Percentiles rank a stretch among this genome's conserved stretches.
Conservation (phyloP, 2,888 invertebrate genomes). For the Zygothrica quintamaculata region DNA sequence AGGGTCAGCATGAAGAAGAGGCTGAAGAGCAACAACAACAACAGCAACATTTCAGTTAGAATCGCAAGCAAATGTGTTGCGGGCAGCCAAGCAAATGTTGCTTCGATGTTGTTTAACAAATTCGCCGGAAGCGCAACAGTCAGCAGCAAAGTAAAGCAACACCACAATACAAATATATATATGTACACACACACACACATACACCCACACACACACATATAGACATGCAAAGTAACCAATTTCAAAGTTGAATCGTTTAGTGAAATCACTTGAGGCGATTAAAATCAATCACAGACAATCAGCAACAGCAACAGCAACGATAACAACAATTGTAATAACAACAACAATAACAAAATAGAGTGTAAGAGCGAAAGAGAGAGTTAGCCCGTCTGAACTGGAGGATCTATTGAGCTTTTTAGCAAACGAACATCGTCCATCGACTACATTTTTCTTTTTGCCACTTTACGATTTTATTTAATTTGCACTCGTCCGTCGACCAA, state of each 20-base stretch:
- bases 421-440: conserved; percentile 29
- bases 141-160: conserved; percentile 47
- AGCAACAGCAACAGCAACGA: conserved; percentile 49
- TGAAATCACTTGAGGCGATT: conserved; percentile 79
- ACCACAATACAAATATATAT: conserved; percentile 11
- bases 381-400: conserved; percentile 5
- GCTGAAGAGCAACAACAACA: conserved; percentile 13
- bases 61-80: conserved; percentile 39
- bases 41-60: conserved; percentile 15
- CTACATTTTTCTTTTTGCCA: conserved; percentile 57
- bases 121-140: conserved; percentile 63
- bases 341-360: background rate
- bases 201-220: conserved; percentile 14
- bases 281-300: conserved; percentile 81
- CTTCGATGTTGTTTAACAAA: conserved; percentile 33
- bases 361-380: background rate
- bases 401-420: conserved; percentile 30
- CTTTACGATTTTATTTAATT: conserved; percentile 74
- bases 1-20: conserved; percentile 14
- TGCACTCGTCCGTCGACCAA: conserved; percentile 67
- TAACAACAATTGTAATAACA: conserved; percentile 24
- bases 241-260: conserved; percentile 75
- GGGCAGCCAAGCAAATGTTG: conserved; percentile 45
- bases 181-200: conserved; percentile 5
- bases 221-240: conserved; percentile 74